phyloP scores from a whole-genome alignment of 2,888 invertebrate species.

The Lepidochitona cinerea region DNA sequence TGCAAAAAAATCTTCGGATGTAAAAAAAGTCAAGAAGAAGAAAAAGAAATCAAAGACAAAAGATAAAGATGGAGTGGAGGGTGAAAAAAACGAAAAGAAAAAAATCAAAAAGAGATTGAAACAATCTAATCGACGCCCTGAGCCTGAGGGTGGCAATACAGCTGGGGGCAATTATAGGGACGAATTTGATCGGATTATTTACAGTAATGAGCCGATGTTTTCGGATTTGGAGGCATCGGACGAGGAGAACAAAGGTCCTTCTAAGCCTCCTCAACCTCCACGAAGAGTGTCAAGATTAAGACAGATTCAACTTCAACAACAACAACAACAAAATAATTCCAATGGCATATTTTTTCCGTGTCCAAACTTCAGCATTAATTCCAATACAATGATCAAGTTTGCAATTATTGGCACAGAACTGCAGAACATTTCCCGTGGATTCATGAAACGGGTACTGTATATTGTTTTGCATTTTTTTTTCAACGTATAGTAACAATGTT shows the following conservation, averaged over 20 bases:
- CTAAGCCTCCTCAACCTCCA: background rate
- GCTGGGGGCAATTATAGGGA: constrained; percentile 27
- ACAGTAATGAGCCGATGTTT: constrained; percentile 61
- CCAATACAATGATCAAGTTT: constrained; percentile 98
- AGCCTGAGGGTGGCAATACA: constrained; percentile 61
- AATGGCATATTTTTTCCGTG: constrained; percentile 45
- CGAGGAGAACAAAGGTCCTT: constrained; percentile 37
- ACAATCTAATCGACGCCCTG: constrained; percentile 49
- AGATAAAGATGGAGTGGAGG: constrained; percentile 1
- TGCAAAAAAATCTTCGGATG: constrained; percentile 32
- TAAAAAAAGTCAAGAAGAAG: constrained; percentile 46
- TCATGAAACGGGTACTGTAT: constrained; percentile 93
- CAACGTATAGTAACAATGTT: too few species aligned
- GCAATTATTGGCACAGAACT: constrained; percentile 96
- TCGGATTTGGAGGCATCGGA: constrained; percentile 54
- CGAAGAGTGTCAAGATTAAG: background rate
- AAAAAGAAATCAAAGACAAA: constrained; percentile 18
- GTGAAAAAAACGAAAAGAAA: constrained; percentile 11
- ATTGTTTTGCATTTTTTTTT: too few species aligned
- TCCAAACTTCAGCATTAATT: constrained; percentile 75
- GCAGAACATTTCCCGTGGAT: constrained; percentile 97
- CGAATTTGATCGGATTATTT: constrained; percentile 61
- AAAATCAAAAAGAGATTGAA: constrained; percentile 13
- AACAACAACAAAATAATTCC: constrained; percentile 1
- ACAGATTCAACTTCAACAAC: background rate